These are phyloP conservation scores for Melanostigma gelatinosum DNA, from an alignment of 2,113 vertebrate genomes.

Conservation along the genomic window DNA sequence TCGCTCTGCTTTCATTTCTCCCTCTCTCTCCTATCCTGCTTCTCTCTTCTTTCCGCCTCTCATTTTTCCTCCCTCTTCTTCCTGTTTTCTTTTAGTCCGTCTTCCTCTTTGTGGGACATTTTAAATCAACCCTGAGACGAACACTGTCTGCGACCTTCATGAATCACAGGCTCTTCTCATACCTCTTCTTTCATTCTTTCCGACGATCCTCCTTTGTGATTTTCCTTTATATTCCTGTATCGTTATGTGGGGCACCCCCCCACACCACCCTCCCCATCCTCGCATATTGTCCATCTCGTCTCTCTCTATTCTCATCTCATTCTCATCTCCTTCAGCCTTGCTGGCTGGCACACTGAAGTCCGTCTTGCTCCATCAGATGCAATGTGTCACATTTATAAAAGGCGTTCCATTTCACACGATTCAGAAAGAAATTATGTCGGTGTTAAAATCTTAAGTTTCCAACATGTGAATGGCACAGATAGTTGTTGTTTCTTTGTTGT, in stretches of 20 bases:
- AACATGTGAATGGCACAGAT: neutral
- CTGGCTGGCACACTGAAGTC: slow-evolving; percentile 22
- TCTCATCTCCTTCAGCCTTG: slow-evolving; percentile 38
- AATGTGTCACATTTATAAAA: slow-evolving; percentile 50
- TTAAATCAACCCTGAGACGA: slow-evolving; percentile 72
- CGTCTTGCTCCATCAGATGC: slow-evolving; percentile 24
- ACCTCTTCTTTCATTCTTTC: slow-evolving; percentile 54
- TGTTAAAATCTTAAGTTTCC: slow-evolving; percentile 31
- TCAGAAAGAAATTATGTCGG: neutral
- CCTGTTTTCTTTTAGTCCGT: slow-evolving; percentile 25
- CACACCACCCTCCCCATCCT: slow-evolving; percentile 14
- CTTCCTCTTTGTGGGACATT: slow-evolving; percentile 54
- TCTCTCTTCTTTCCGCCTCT: slow-evolving; percentile 1
- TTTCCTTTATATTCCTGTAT: slow-evolving; percentile 59
- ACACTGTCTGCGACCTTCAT: slow-evolving; percentile 76
- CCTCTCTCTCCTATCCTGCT: slow-evolving; percentile 20
- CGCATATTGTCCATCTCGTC: slow-evolving; percentile 49
- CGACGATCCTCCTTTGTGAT: slow-evolving; percentile 40
- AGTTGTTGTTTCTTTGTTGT: neutral
- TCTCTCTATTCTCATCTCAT: slow-evolving; percentile 42
- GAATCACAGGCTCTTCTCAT: slow-evolving; percentile 50
- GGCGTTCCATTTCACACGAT: slow-evolving; percentile 23
- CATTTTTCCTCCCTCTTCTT: slow-evolving; percentile 18
- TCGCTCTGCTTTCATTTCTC: slow-evolving; percentile 12
- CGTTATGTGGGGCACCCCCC: slow-evolving; percentile 66